Base-by-base conservation (phyloP, 2,888 invertebrate species). In the Drosophila meridiana region DNA sequence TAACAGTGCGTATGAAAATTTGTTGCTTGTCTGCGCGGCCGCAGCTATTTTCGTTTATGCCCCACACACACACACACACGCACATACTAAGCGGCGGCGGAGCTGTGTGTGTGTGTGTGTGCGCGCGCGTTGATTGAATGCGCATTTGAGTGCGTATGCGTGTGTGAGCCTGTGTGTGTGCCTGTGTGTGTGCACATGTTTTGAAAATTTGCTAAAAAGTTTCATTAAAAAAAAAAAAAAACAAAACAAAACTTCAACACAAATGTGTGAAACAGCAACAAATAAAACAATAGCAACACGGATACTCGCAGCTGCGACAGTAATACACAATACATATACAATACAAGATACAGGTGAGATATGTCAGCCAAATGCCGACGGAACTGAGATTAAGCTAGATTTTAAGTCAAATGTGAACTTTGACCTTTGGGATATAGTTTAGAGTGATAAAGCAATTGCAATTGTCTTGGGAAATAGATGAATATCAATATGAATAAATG, bases 1-100 rank as follows among this genome's bases (percentile, higher is more conserved):
- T 67, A 78, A 82, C 87, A 89, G 90, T 90, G 90, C 84, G 90
- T 85, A 78, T 78, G 87, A 83, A 60, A 66, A 79, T 74, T 65
- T 78, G 47, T 65, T 48, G 36, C 55, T 50, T 60, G 68, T 73
- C 61, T 62, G 59, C 64, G 69, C 64, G 69, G 40, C 43, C 57
- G 75, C 59, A 73, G 77, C 52, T 81, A 79, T 79, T 79, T 79
- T 82, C 69, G 78, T 78, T 62, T 38, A 53, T 56, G 69, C 60
- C 47, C 28, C 65, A 64, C 36, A 66, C n/a, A 53, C 38, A 45
- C 26, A 38, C 20, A 40, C 20, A 73, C 47, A 64, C 36, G 43
- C 32, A 47, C 20, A 43, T 40, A 43, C 20, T n/a, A 2, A n/a
- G 36, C 8, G 11, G 9, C 2, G 13, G 40, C 2, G 42, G 42